phyloP scores from a whole-genome alignment of 2,113 vertebrate species.

The Gymnarchus niloticus region DNA sequence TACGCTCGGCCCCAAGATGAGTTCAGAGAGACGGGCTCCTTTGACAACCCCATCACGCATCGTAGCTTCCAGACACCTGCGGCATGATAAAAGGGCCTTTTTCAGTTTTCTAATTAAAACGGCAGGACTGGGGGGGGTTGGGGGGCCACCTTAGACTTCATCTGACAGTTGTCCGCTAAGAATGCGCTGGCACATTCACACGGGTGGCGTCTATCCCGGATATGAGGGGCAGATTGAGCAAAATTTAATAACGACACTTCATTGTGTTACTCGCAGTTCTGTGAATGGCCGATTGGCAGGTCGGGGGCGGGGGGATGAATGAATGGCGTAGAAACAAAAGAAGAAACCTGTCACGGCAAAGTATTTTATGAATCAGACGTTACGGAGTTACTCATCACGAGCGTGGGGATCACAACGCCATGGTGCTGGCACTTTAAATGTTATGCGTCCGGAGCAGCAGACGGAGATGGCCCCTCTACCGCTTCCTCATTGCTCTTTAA shows the following conservation, averaged over 20 bases:
- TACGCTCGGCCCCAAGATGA: neutral
- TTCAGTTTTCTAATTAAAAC: neutral
- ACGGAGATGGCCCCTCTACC: neutral
- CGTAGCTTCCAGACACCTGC: neutral
- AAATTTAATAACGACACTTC: neutral
- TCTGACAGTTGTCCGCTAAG: neutral
- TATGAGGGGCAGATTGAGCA: neutral
- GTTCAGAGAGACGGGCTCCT: neutral
- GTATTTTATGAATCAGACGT: neutral
- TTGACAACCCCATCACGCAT: neutral
- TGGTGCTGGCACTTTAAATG: no score
- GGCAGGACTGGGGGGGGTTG: neutral
- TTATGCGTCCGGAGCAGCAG: neutral
- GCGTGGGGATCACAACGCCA: neutral
- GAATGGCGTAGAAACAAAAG: neutral
- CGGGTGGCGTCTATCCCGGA: neutral
- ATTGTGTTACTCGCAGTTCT: no score
- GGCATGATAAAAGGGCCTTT: neutral
- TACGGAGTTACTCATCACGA: neutral
- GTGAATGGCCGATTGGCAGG: no score
- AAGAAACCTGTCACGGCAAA: neutral
- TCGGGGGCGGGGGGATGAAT: no score
- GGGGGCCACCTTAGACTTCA: neutral
- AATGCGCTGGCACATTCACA: neutral
- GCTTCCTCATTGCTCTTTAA: neutral